Base-by-base conservation (phyloP, 1,140 invertebrate species). In the Chymomyza costata region DNA sequence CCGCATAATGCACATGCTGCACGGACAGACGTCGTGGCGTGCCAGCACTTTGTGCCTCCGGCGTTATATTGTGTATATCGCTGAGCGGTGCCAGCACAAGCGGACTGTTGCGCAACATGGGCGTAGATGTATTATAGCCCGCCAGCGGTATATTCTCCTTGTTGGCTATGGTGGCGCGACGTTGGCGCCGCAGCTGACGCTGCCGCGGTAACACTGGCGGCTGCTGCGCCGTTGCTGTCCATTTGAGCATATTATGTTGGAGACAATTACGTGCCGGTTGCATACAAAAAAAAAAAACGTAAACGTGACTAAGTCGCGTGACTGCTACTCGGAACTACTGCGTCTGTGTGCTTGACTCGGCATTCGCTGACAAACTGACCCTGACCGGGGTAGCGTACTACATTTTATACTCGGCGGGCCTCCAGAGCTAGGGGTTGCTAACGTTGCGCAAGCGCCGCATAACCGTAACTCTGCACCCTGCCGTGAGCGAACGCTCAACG, bases 291-390 rank as follows among this genome's bases (percentile, higher is more conserved):
- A 28, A 10, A 28, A 28, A 10, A 10, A 28, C 25, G 25, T 28
- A 28, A 10, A 28, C 5, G 5, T 28, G 25, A 28, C 5, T 28
- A 28, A 10, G 10, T 5, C 10, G 5, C 10, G 10, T 28, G 25
- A 28, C 5, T 10, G 10, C 5, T 28, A 6, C 25, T 28, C 5
- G 25, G 5, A 6, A 10, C 18, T 32, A 32, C 8, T 2, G 10
- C 10, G 6, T 25, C n/a, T 31, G 16, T 31, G 25, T 13, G 2
- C 11, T 34, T 45, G 15, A 32, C 16, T 54, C 52, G 60, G 59
- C 82, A 65, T 69, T 82, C 64, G 82, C 82, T 84, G 82, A 84
- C 82, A 84, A 84, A 84, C 82, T 84, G 71, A 82, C 64, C 59
- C 30, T 51, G 41, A 44, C 39, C 64, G 47, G 63, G 52, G 54